A percentile compares a stretch with the other conserved stretches of the same genome.
Evolutionary conservation across 2,797 vertebrate species (phyloP).

Genomic region (Gadopsis marmoratus): DNA sequence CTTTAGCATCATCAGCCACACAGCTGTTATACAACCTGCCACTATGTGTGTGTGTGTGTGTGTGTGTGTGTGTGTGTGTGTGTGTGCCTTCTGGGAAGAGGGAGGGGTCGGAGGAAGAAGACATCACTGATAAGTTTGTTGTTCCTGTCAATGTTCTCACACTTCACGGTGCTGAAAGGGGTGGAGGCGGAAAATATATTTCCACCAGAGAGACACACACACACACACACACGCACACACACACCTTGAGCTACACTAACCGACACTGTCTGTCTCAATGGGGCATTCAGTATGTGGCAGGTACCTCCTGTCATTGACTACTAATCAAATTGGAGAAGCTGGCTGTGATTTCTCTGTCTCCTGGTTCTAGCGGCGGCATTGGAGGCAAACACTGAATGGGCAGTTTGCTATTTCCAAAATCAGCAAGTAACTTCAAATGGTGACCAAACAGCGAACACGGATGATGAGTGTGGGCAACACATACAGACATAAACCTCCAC

Average conservation of each 20-base stretch:
- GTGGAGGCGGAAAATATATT: conserved; percentile 51
- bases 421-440: conserved; percentile 53
- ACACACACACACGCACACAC: conserved; percentile 15
- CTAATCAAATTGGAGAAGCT: conserved; percentile 33
- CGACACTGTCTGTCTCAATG: conserved; percentile 19
- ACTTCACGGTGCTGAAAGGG: conserved; percentile 15
- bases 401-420: conserved; percentile 68
- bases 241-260: conserved; percentile 10
- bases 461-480: conserved; percentile 18
- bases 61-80: conserved; percentile 28
- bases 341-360: conserved; percentile 46
- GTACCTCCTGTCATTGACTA: conserved; percentile 40
- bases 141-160: conserved; percentile 62
- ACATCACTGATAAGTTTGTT: conserved; percentile 73
- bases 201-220: conserved; percentile 32
- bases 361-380: conserved; percentile 36
- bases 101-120: conserved; percentile 66
- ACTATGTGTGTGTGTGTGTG: conserved; percentile 29
- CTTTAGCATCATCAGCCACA: conserved; percentile 38
- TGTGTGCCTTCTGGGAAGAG: conserved; percentile 65
- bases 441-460: conserved; percentile 44
- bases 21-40: conserved; percentile 60
- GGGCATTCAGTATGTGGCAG: conserved; percentile 28
- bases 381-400: conserved; percentile 67
- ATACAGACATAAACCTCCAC: conserved; percentile 9